A percentile compares a stretch with the other conserved stretches of the same genome.
Conservation (phyloP, 2,113 vertebrate genomes). For the Oreochromis aureus region DNA sequence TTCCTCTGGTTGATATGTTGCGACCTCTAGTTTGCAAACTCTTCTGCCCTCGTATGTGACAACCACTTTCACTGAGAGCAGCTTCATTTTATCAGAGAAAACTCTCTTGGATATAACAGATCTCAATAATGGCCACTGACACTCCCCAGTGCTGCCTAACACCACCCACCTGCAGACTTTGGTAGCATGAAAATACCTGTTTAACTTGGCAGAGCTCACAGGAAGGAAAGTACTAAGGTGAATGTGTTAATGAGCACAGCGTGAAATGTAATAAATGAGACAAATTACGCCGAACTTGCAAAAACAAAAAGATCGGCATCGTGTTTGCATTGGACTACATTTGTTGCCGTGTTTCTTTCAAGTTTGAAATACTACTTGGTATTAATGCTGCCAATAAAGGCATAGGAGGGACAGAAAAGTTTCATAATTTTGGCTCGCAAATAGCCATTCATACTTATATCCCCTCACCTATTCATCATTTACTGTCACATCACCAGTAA, state of each 20-base stretch:
- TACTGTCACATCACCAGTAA: not conserved
- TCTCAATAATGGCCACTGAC: not conserved
- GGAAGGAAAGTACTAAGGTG: not conserved
- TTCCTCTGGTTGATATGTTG: slow-evolving; percentile 8
- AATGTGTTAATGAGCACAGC: not conserved
- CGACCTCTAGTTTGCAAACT: not conserved
- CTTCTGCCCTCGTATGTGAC: not conserved
- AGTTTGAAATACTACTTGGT: not conserved
- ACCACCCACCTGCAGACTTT: not conserved
- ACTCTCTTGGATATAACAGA: not conserved
- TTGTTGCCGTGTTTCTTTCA: not conserved
- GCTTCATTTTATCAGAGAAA: not conserved
- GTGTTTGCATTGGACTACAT: not conserved
- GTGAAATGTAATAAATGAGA: not conserved
- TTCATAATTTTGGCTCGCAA: not conserved
- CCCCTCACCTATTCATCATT: not conserved
- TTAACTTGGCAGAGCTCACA: not conserved
- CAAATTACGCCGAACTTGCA: not conserved
- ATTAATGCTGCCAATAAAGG: not conserved
- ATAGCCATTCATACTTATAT: not conserved
- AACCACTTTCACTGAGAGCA: not conserved
- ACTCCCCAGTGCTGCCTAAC: not conserved
- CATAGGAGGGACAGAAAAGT: not conserved
- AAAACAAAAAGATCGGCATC: not conserved
- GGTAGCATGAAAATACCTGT: not conserved